Evolutionary conservation across 2,113 vertebrate species (phyloP).

Genomic region (Arenaria interpres): DNA sequence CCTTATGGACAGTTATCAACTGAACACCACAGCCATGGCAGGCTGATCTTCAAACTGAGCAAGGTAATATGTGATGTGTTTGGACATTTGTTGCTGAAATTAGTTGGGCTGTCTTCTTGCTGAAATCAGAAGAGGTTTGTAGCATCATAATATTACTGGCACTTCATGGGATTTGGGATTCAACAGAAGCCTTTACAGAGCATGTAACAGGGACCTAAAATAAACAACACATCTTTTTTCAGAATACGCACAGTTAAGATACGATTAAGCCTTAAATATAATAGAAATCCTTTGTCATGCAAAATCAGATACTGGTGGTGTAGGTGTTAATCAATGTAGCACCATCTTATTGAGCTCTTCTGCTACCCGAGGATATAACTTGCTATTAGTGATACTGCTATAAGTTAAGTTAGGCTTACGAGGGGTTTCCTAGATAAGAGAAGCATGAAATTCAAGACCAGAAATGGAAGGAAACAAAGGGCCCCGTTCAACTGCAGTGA

Average conservation of each 20-base stretch:
- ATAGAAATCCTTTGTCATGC: neutral
- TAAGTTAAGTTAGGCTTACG: neutral
- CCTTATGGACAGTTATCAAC: neutral
- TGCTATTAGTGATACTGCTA: neutral
- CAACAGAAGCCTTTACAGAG: neutral
- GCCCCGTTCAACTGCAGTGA: neutral
- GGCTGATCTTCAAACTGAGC: neutral
- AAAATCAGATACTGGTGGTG: neutral
- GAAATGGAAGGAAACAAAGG: neutral
- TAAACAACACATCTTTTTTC: neutral
- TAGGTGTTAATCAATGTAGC: neutral
- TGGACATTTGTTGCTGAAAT: neutral
- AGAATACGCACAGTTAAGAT: neutral
- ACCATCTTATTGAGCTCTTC: neutral
- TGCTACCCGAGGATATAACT: neutral
- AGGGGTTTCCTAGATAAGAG: neutral
- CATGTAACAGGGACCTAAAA: neutral
- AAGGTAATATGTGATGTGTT: neutral
- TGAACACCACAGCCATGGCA: neutral
- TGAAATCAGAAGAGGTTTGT: neutral
- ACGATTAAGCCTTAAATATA: neutral
- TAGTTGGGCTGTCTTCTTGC: neutral
- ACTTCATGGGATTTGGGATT: neutral
- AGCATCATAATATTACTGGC: neutral
- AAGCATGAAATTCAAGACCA: neutral